Evolutionary conservation across 23 tunicate genomes (phyloP), one percentile per base, ranked within the genome.

Genomic region (Corella eumyota): DNA sequence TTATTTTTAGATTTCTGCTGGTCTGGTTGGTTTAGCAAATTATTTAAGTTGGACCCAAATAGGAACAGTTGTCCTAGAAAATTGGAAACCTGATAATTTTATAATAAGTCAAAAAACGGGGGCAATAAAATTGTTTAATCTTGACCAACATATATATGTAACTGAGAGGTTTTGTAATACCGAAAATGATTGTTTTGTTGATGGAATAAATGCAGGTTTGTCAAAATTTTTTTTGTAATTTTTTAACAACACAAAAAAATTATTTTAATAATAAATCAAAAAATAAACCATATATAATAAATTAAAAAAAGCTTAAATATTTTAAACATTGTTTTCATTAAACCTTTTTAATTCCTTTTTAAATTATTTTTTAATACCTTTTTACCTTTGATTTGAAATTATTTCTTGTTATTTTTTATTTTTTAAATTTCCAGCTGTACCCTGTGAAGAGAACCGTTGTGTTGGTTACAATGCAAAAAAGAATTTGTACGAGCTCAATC

Each of bases 71-170:
- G 45, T 47, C 23, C 51, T 88, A 6, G 68, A 64, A 49, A 62
- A 50, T 57, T 88, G 96, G 95, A 32, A 38, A 5, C 67, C 88
- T 2, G 56, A 72, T 21, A 78, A 88, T 52, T 88, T 88, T 35
- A 48, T 78, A 32, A 6, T 88, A 28, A 62, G 57, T 26, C 61
- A 68, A 21, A 26, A 61, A 33, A 56, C 22, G 33, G 34, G 56
- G 33, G 70, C 46, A n/a, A 46, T 79, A n/a, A 75, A 72, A 38
- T 51, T 88, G 47, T 40, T 58, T n/a, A 62, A 67, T 55, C 48
- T 88, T 51, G 77, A 65, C 34, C 69, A 79, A 26, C 32, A 2
- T 33, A 28, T 78, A 34, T 25, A 3, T 20, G 51, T 61, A 4
- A 27, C 70, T 2, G 96, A 88, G 38, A 80, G 75, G 21, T 61